Percentiles rank a stretch among this genome's conserved stretches.
phyloP scores from a whole-genome alignment of 2,797 vertebrate species.

The Aselliscus stoliczkanus region DNA sequence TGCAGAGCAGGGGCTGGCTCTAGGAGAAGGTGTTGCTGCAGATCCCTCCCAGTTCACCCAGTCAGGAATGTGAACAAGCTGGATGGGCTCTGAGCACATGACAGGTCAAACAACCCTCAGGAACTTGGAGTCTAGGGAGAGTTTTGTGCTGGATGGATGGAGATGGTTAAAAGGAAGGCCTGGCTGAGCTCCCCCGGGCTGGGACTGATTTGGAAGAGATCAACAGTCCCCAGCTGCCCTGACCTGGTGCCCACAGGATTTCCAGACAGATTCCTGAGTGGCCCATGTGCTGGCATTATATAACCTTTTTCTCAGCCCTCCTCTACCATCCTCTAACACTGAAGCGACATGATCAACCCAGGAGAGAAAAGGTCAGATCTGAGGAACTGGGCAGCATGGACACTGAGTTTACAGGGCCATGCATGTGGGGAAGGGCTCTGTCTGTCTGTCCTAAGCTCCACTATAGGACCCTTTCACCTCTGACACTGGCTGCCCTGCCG shows the following conservation, averaged over 20 bases:
- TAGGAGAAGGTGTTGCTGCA: no score
- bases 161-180: neutral
- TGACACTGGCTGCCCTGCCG: no score
- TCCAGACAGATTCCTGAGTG: neutral
- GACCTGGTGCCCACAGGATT: neutral
- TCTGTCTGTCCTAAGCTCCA: neutral
- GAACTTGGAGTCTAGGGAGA: no score
- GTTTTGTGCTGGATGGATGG: neutral
- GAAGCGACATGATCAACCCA: neutral
- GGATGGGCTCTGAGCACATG: rapidly evolving
- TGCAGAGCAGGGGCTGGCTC: neutral
- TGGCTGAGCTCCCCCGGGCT: no score
- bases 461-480: neutral
- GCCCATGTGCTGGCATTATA: rapidly evolving
- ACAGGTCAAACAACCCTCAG: rapidly evolving
- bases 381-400: neutral
- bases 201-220: neutral
- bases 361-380: neutral
- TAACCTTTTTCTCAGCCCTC: neutral
- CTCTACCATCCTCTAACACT: neutral
- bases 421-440: no score
- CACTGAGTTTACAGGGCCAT: rapidly evolving
- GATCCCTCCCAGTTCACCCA: neutral
- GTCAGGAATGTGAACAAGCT: rapidly evolving
- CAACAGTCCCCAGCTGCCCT: neutral